These are phyloP conservation scores for Boloria euphrosyne DNA, from an alignment of 2,888 invertebrate species.

Conservation along the genomic window DNA sequence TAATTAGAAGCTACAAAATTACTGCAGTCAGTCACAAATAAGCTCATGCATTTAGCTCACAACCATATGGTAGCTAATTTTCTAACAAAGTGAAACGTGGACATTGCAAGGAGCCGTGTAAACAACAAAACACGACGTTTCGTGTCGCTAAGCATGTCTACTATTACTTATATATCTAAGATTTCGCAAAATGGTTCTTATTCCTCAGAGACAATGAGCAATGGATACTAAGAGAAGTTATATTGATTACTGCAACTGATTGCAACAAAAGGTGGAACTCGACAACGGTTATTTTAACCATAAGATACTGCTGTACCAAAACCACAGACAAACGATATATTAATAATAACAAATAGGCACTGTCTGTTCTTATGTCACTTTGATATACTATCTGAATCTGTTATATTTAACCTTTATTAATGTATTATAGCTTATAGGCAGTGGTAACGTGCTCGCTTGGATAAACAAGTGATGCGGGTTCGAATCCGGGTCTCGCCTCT, in stretches of 20 bases:
- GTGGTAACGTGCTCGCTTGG: too few relatives aligned
- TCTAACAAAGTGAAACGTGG: constrained; percentile 41
- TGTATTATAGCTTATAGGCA: too few relatives aligned
- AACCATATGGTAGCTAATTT: constrained; percentile 32
- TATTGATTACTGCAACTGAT: constrained; percentile 50
- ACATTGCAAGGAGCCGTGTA: constrained; percentile 48
- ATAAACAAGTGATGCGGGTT: too few relatives aligned
- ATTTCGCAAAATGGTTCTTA: constrained; percentile 38
- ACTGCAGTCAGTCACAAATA: not conserved
- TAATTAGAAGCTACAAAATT: not conserved
- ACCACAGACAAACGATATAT: constrained; percentile 1
- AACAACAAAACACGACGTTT: constrained; percentile 53
- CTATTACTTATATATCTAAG: constrained; percentile 39
- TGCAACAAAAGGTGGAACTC: constrained; percentile 62
- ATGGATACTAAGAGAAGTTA: constrained; percentile 12
- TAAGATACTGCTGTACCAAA: constrained; percentile 44
- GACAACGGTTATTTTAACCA: constrained; percentile 66
- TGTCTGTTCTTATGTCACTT: constrained; percentile 11
- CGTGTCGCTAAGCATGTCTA: constrained; percentile 49
- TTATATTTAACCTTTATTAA: not conserved
- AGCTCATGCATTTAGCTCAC: not conserved
- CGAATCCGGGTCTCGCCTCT: too few relatives aligned
- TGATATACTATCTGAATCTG: too few relatives aligned
- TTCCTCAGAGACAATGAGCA: constrained; percentile 19
- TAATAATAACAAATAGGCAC: not conserved